Evolutionary conservation across 1,140 invertebrate genomes (phyloP).

Genomic region (Heterodera schachtii): DNA sequence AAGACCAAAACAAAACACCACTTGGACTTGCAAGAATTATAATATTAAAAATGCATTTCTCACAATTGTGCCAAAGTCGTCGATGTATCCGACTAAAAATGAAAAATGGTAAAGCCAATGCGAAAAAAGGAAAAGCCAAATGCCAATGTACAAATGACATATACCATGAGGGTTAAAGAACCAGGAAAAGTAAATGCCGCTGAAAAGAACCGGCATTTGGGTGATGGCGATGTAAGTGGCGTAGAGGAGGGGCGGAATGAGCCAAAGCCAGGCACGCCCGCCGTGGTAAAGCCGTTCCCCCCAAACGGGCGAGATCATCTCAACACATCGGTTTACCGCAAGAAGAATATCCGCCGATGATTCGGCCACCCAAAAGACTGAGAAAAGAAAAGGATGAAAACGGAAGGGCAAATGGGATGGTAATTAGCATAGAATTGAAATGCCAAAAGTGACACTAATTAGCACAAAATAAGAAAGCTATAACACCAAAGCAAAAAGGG

Average conservation of each 20-base stretch:
- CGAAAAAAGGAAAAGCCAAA: neutral
- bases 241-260: conserved; percentile 14
- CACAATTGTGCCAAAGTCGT: conserved; percentile 27
- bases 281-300: conserved; percentile 16
- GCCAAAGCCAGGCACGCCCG: conserved; percentile 20
- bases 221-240: conserved; percentile 21
- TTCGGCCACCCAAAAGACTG: conserved; percentile 33
- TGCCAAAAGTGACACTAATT: too few relatives aligned
- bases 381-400: neutral
- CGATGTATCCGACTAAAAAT: conserved; percentile 25
- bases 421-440: too few relatives aligned
- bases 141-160: neutral
- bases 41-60: neutral
- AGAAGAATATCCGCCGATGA: conserved; percentile 23
- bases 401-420: too few relatives aligned
- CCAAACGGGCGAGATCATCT: conserved; percentile 27
- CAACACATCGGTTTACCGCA: conserved; percentile 30
- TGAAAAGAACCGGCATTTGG: conserved; percentile 26
- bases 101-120: neutral
- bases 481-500: too few relatives aligned
- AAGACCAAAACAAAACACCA: too few relatives aligned
- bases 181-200: conserved; percentile 33
- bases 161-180: conserved; percentile 36
- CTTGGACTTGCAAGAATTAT: too few relatives aligned
- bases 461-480: too few relatives aligned